Percentiles rank a stretch among this genome's conserved stretches.
These are phyloP conservation scores for Heterotis niloticus DNA, from an alignment of 2,113 vertebrate species.

Conservation along the genomic window DNA sequence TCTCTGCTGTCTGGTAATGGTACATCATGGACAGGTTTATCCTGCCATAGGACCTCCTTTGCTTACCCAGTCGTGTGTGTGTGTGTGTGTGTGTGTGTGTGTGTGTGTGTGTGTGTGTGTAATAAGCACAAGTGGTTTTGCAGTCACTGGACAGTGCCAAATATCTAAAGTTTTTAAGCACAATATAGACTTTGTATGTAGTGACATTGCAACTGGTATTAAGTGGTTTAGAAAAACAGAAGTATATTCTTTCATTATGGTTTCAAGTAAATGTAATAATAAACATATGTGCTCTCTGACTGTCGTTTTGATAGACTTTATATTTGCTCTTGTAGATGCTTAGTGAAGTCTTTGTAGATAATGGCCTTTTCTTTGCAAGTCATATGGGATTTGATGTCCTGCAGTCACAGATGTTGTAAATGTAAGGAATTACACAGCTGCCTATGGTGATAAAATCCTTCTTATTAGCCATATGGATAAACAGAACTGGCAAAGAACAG, in stretches of 20 bases:
- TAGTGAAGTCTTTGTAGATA: constrained; percentile 28
- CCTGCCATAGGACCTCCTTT: too few species aligned
- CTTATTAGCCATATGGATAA: constrained; percentile 23
- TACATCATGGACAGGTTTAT: too few species aligned
- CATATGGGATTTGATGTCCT: constrained; percentile 36
- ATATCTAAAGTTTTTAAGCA: not conserved
- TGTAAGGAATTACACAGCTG: constrained; percentile 33
- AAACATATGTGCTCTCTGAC: not conserved
- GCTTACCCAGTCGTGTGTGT: too few species aligned
- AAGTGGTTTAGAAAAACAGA: too few species aligned
- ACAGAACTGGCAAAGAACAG: not conserved
- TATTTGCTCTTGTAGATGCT: constrained; percentile 15
- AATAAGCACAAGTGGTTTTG: not conserved
- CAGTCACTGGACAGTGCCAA: not conserved
- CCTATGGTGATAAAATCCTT: constrained; percentile 13
- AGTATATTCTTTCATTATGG: not conserved
- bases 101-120: too few species aligned
- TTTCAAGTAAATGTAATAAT: constrained; percentile 13
- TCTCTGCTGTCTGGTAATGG: too few species aligned
- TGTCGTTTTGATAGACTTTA: constrained; percentile 6
- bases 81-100: too few species aligned
- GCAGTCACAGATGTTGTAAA: constrained; percentile 34
- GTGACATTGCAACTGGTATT: too few species aligned
- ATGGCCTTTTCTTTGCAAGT: constrained; percentile 34
- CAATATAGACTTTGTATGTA: not conserved